Conservation (phyloP, 2,113 vertebrate genomes). For the Siniperca knerii region DNA sequence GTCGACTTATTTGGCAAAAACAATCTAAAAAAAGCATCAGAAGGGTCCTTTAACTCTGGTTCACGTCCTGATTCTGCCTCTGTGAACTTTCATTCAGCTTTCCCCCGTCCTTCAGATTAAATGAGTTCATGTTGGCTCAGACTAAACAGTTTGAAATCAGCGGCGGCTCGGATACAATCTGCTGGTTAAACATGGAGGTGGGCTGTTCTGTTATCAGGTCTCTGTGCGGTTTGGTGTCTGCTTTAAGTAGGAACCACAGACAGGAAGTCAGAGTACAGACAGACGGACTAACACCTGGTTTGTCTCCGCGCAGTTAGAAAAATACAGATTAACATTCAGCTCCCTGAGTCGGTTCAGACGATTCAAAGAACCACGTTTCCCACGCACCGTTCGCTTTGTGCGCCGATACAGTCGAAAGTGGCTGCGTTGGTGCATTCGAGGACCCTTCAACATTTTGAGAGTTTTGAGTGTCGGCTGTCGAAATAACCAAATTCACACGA, state of each 20-base stretch:
- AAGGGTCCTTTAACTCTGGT: no score
- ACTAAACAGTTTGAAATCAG: slow-evolving; percentile 51
- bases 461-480: not conserved
- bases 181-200: not conserved
- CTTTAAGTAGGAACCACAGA: not conserved
- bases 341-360: no score
- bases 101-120: not conserved
- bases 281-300: no score
- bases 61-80: no score
- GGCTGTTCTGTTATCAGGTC: not conserved
- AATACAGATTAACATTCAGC: no score
- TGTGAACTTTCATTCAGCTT: no score
- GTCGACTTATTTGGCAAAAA: no score
- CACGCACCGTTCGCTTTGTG: no score
- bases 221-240: not conserved
- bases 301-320: no score
- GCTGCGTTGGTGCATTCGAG: not conserved
- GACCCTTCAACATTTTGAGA: slow-evolving; percentile 4
- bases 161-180: slow-evolving; percentile 5
- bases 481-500: not conserved
- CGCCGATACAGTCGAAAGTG: not conserved
- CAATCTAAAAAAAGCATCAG: no score
- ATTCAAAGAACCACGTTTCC: no score
- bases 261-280: not conserved
- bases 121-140: slow-evolving; percentile 32